Base-by-base conservation (phyloP, 2,888 invertebrate species). In the Noctua comes region DNA sequence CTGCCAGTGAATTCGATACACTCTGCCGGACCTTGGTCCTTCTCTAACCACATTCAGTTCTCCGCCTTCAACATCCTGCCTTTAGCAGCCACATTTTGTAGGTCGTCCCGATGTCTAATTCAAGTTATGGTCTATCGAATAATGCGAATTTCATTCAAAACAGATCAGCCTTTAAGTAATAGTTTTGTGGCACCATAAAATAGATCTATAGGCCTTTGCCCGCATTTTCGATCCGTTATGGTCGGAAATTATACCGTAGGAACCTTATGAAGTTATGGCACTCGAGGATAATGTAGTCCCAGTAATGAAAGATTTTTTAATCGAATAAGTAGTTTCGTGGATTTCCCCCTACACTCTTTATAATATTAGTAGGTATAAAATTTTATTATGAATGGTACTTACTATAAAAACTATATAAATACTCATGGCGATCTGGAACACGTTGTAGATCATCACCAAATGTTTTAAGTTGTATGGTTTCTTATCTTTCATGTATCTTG, bases 381-480 rank as follows among this genome's bases (percentile, higher is more conserved):
- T 57, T n/a, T 18, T 18, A n/a, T n/a, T 11, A n/a, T 54, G 5
- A 57, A 59, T 59, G 62, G 27, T 66, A 66, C 92, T 90, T 80
- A 93, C 93, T 65, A 77, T n/a, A 79, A 73, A 62, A 6, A 88
- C 69, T 86, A 98, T 96, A 97, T 98, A 98, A 31, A 97, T 90
- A 79, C 98, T 99, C 90, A 98, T 97, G 27, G 97, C 69, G 1
- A 99, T 98, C 97, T 99, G 99, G 82, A 98, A 97, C 24, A 98
- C 97, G 92, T 99, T 99, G 93, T 99, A 99, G 2, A 97, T 92
- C 76, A 98, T 97, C 93, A 99, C 97, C 2, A 98, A 89, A 65
- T 96, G 95, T 88, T 98, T 98, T 40, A 99, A 92, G 86, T 98
- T 97, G 89, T 97, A 98, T 0, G 98, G 97, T 85, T 98, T 97